Base-by-base conservation (phyloP, 2,797 vertebrate genomes). In the Rallus crepitans region DNA sequence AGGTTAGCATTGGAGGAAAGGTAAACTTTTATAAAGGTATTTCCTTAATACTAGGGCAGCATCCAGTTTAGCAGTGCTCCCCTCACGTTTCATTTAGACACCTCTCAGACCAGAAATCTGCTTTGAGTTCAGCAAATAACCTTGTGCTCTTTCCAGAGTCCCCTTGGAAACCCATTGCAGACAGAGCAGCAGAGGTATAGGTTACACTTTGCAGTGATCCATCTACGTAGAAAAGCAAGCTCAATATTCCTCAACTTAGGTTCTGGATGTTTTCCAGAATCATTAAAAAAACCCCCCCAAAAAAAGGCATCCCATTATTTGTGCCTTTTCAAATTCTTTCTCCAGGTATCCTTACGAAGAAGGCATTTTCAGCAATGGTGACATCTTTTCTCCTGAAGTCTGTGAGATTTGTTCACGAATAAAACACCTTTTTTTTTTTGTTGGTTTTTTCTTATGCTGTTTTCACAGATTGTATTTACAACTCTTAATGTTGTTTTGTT, bases 381-480 rank as follows among this genome's bases (percentile, higher is more conserved):
- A 89, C 75, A 85, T 81, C 68, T 56, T 85, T n/a, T 78, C 10
- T 72, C 56, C 55, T 83, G 75, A 72, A 64, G 37, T 63, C 81
- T 66, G 2, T 24, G 42, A 85, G 78, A n/a, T 40, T 39, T 1
- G 0, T 75, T 94, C 75, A 88, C 77, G 86, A 82, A 57, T 37
- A 55, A 71, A 80, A 68, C 86, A 94, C 64, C 66, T 90, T 83
- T 87, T 52, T 84, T 73, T 89, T 83, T 84, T 11, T 84, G 42
- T 42, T 42, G 40, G 40, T 42, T 42, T 42, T 42, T 15, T 73
- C 90, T 87, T 61, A 12, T 6, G 25, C 69, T 92, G 70, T 72
- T 92, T 96, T 90, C 96, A 94, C 87, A 89, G 88, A 71, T 83
- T 91, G 50, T 52, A 84, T 92, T 96, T 95, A 95, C 94, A 96